These are phyloP conservation scores for Odocoileus virginianus DNA, from an alignment of 2,113 vertebrate species.

Conservation along the genomic window DNA sequence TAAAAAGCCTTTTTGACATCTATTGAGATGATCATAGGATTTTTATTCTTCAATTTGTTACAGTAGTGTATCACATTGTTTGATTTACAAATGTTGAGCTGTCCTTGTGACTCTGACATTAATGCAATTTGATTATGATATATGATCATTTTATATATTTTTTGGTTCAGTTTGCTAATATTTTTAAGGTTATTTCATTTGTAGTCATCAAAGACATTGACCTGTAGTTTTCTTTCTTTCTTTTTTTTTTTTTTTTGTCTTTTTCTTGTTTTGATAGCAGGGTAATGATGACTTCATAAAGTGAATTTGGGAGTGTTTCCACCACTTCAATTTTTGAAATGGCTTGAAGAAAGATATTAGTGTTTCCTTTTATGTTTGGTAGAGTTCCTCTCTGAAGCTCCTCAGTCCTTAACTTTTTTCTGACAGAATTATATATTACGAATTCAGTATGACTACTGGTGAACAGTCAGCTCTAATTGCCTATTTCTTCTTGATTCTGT, in stretches of 20 bases:
- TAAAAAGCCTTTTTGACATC: too few relatives aligned
- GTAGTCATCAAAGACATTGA: background rate
- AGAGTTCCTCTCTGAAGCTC: background rate
- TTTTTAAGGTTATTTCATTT: background rate
- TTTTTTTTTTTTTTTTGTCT: background rate
- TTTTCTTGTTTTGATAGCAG: background rate
- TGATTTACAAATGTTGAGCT: background rate
- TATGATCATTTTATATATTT: background rate
- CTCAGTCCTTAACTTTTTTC: background rate
- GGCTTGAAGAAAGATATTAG: background rate
- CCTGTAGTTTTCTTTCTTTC: background rate
- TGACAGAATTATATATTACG: background rate
- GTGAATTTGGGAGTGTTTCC: background rate
- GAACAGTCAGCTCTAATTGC: background rate
- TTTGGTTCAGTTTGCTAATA: background rate
- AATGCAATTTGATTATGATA: background rate
- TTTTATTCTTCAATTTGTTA: background rate
- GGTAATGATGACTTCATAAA: background rate
- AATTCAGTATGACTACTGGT: background rate
- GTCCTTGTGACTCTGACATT: background rate
- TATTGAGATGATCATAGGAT: background rate
- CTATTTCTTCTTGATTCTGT: background rate
- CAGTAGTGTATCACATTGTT: background rate
- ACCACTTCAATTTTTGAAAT: background rate
- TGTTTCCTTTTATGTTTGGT: background rate